Evolutionary conservation across 1,140 invertebrate species (phyloP), one percentile per base, ranked within the genome.

Genomic region (Parapsyche elsis): DNA sequence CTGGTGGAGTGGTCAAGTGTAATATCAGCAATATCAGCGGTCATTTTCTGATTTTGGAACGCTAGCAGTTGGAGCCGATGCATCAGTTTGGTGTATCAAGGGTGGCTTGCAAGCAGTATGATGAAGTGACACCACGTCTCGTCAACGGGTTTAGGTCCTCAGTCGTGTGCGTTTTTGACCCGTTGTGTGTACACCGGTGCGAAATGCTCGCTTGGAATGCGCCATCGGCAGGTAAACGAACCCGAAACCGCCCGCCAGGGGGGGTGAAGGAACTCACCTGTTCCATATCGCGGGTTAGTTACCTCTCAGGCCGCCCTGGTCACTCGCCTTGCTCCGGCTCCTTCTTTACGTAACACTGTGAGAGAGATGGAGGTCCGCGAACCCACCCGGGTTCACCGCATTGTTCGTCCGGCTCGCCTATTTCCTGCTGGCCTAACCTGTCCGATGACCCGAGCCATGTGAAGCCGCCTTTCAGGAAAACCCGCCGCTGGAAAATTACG

Each of bases 251-350:
- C 49, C 81, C 73, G 80, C 70, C 79, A 53, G 76, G 76, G 81
- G 80, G 82, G 82, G 82, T 83, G 57, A 83, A 83, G 80, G 82
- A 83, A 83, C 82, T 83, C 78, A 78, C 80, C 78, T 81, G 82
- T 83, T 83, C 81, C 81, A 83, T 83, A 83, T 83, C 81, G 49
- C 80, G 82, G 82, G 80, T 83, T 81, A 83, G 77, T 80, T 80
- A 83, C 81, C 81, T 83, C 80, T 59, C 23, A 10, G 46, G 67
- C 49, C 19, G 38, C 24, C 61, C 76, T 74, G 49, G 30, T 57
- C n/a, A 24, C 70, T 67, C 78, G 46, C 73, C 53, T 73, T 64
- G 78, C 46, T 23, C 78, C 77, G 71, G 76, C 74, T 53, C 30
- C 30, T 64, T 46, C 77, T 21, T 71, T 71, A 46, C 64, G 77